phyloP scores from a whole-genome alignment of 2,113 vertebrate genomes.

The Colius striatus region DNA sequence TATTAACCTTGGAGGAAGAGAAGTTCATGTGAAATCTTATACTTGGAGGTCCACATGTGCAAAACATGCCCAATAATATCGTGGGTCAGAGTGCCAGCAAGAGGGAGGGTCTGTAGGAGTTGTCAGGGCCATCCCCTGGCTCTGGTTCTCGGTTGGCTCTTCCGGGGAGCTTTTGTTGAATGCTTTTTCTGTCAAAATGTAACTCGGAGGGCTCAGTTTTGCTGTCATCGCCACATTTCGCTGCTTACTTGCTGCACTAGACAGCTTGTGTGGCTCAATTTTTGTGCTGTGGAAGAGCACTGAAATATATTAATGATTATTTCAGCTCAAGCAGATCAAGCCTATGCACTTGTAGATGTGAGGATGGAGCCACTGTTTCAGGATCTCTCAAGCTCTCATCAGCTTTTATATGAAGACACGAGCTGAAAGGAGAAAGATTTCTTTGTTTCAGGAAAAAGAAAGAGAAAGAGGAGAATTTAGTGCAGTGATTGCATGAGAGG shows the following conservation, averaged over 20 bases:
- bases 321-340: neutral
- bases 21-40: slow-evolving; percentile 37
- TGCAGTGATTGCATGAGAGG: neutral
- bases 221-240: neutral
- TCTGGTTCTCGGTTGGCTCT: rapidly evolving
- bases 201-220: neutral
- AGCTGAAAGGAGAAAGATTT: neutral
- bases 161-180: neutral
- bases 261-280: neutral
- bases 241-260: neutral
- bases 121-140: neutral
- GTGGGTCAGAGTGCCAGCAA: rapidly evolving
- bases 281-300: neutral
- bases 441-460: neutral
- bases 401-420: neutral
- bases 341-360: neutral
- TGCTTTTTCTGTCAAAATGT: neutral
- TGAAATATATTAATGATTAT: neutral
- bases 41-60: neutral
- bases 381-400: neutral
- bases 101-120: neutral
- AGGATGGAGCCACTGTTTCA: neutral
- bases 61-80: slow-evolving; percentile 14
- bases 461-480: neutral
- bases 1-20: slow-evolving; percentile 32